A percentile compares a stretch with the other conserved stretches of the same genome.
phyloP scores from a whole-genome alignment of 2,113 vertebrate species.

The Solenodon paradoxus region DNA sequence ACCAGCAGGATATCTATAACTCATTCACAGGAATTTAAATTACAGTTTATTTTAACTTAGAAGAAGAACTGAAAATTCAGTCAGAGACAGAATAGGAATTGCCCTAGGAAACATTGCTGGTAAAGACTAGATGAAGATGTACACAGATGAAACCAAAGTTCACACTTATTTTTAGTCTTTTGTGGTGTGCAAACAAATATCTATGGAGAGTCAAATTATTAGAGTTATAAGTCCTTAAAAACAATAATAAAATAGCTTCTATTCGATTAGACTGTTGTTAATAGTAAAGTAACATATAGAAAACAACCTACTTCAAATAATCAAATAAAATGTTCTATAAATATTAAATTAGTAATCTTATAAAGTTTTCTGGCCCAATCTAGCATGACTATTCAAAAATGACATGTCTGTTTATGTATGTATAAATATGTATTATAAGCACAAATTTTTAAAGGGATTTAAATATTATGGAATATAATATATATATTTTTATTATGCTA shows the following conservation, averaged over 20 bases:
- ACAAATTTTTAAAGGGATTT: not conserved
- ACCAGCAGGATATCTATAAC: not conserved
- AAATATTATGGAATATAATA: not conserved
- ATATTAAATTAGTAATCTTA: not conserved
- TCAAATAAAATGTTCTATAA: not conserved
- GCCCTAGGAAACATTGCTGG: not conserved
- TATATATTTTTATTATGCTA: too few species aligned
- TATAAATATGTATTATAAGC: not conserved
- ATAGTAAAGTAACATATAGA: not conserved
- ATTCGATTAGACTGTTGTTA: not conserved
- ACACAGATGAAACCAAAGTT: not conserved
- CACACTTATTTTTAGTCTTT: not conserved
- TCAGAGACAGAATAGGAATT: not conserved
- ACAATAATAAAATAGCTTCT: not conserved
- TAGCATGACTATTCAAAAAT: not conserved
- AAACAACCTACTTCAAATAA: not conserved
- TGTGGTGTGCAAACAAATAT: not conserved
- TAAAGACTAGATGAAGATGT: not conserved
- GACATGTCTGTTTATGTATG: not conserved
- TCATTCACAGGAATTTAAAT: not conserved
- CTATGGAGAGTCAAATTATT: not conserved
- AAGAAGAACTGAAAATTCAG: not conserved
- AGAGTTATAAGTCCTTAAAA: not conserved
- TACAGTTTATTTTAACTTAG: constrained; percentile 17
- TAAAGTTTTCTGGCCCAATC: not conserved